These are phyloP conservation scores for Atherix ibis DNA, from an alignment of 2,888 invertebrate genomes.

Conservation along the genomic window DNA sequence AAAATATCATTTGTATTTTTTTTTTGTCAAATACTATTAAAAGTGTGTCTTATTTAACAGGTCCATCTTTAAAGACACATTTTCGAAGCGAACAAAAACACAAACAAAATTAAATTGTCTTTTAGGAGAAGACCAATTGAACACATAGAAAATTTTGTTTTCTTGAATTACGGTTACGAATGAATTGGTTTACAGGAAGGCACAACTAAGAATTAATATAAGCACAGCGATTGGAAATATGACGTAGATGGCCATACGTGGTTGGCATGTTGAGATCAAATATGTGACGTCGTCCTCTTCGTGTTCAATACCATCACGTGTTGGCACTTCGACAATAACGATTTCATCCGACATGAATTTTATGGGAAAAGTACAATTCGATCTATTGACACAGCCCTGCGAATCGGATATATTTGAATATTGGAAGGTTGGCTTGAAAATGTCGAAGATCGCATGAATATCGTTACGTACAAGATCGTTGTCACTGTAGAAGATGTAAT, in stretches of 20 bases:
- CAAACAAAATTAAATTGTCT: no score
- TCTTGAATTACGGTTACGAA: no score
- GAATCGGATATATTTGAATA: constrained; percentile 36
- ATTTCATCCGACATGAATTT: constrained; percentile 57
- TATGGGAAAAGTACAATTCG: constrained; percentile 59
- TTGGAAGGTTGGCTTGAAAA: constrained; percentile 69
- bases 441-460: constrained; percentile 70
- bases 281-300: constrained; percentile 53
- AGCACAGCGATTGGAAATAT: constrained; percentile 65
- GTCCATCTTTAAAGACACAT: no score
- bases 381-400: constrained; percentile 54
- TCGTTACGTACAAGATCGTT: constrained; percentile 65
- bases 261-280: constrained; percentile 62
- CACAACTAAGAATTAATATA: constrained; percentile 59
- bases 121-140: no score
- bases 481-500: constrained; percentile 79
- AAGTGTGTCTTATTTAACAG: no score
- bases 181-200: constrained; percentile 50
- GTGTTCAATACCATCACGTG: constrained; percentile 62
- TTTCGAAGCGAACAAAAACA: no score
- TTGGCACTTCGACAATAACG: constrained; percentile 73
- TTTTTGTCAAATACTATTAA: no score
- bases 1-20: no score
- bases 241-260: constrained; percentile 61
- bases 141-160: no score